A percentile compares a stretch with the other conserved stretches of the same genome.
phyloP scores from a whole-genome alignment of 2,888 invertebrate genomes.

The Acheta domesticus region DNA sequence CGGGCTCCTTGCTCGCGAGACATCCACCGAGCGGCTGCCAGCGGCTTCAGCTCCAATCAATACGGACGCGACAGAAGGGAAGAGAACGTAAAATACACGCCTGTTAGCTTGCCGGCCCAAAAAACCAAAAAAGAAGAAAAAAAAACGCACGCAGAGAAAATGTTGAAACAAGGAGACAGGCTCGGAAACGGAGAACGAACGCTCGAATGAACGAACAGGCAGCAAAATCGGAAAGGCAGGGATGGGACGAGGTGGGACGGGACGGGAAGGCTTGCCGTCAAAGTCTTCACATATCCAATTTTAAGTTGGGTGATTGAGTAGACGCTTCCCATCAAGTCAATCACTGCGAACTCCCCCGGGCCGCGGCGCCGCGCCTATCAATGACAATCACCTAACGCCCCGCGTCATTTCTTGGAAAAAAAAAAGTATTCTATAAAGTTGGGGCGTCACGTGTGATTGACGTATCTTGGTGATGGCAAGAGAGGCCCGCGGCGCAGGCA shows the following conservation, averaged over 20 bases:
- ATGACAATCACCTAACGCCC: constrained; percentile 21
- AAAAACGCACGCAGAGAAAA: background rate
- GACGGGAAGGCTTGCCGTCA: background rate
- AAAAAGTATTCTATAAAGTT: constrained; percentile 24
- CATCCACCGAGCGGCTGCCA: background rate
- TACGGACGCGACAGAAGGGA: background rate
- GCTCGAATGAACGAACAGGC: too few relatives aligned
- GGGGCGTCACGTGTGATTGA: constrained; percentile 34
- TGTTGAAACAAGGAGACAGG: background rate
- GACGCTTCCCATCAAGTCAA: constrained; percentile 18
- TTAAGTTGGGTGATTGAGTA: constrained; percentile 23
- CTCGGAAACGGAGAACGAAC: too few relatives aligned
- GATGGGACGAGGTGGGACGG: background rate
- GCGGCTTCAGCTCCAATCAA: background rate
- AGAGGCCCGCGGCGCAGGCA: constrained; percentile 24
- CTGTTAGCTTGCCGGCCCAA: background rate
- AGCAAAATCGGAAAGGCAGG: background rate
- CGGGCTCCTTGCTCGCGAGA: too few relatives aligned
- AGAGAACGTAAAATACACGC: background rate
- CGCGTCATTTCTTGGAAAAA: constrained; percentile 21
- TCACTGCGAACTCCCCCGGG: constrained; percentile 20
- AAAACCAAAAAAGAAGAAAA: background rate
- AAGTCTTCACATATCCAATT: constrained; percentile 25
- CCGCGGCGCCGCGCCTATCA: constrained; percentile 1
- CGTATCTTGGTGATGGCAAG: constrained; percentile 34